Evolutionary conservation across 1,140 invertebrate species (phyloP).

Genomic region (Nasonia giraulti): DNA sequence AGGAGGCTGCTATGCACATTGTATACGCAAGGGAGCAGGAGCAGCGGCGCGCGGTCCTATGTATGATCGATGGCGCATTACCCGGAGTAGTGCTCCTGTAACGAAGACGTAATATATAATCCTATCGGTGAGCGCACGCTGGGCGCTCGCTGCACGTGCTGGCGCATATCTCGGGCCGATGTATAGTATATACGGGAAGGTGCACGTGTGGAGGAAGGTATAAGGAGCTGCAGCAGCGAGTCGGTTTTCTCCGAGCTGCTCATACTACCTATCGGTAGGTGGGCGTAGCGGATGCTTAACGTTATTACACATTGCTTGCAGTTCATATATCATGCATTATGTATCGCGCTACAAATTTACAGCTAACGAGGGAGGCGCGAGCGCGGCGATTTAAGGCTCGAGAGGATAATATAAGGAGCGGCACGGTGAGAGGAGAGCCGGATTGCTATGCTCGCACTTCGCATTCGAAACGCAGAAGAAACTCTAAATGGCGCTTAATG

Average conservation of each 20-base stretch:
- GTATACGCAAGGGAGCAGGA: slow-evolving; percentile 45
- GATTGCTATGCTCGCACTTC: background rate
- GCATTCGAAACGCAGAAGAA: background rate
- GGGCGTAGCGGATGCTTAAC: slow-evolving; percentile 61
- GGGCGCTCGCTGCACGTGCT: slow-evolving; percentile 45
- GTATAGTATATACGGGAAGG: background rate
- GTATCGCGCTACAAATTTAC: slow-evolving; percentile 50
- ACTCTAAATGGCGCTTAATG: background rate
- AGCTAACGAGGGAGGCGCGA: slow-evolving; percentile 55
- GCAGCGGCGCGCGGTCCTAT: slow-evolving; percentile 50
- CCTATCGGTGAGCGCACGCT: slow-evolving; percentile 44
- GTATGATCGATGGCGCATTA: slow-evolving; percentile 58
- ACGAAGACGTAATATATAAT: slow-evolving; percentile 61
- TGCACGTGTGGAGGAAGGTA: background rate
- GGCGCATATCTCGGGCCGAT: background rate
- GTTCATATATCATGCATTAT: slow-evolving; percentile 62
- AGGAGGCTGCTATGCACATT: background rate
- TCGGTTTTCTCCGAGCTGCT: background rate
- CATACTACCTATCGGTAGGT: slow-evolving; percentile 48
- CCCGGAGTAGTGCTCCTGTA: slow-evolving; percentile 52
- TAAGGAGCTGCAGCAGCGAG: background rate
- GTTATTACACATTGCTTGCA: slow-evolving; percentile 63
- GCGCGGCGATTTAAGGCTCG: background rate
- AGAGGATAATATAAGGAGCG: background rate
- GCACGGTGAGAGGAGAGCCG: background rate